Base-by-base conservation (phyloP, 2,797 vertebrate species). In the Danio jaintianensis region DNA sequence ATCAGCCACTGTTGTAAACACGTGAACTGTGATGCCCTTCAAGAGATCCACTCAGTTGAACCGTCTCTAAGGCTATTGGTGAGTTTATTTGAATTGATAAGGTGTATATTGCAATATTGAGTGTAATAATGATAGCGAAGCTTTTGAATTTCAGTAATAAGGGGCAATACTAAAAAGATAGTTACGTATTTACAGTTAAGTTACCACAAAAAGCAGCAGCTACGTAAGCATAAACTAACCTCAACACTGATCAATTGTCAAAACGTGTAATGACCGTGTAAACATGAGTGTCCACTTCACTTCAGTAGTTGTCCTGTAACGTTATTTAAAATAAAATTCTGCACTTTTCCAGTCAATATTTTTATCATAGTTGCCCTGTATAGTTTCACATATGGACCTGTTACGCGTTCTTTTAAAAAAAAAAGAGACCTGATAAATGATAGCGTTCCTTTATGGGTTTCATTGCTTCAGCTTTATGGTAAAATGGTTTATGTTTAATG, bases 11-110 rank as follows among this genome's bases (percentile, higher is more conserved):
- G 16, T 42, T 52, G 13, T 69, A 38, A 69, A 69, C 68, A 71
- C 36, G n/a, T 70, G 47, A 69, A 58, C 36, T 69, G 48, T 38
- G 22, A 6, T 66, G 55, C 58, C 53, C 48, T 52, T 69, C 47
- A 69, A 3, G 47, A 69, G 16, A 15, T 7, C 36, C 45, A 38
- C 5, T 50, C 22, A 38, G 22, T 16, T 12, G 47, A 52, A 52
- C 5, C 13, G 47, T 38, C 66, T 50, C 5, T 50, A 50, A 68
- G 13, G 4, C 13, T 9, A n/a, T 38, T n/a, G 67, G 67, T 69
- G 67, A 69, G 67, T 50, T 52, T 50, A 18, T 48, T 16, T 36
- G n/a, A 9, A 29, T 68, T n/a, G 3, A 16, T 11, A 52, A 52
- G 10, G 8, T 16, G 63, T 47, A 8, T n/a, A 47, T 66, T 40